A percentile compares a stretch with the other conserved stretches of the same genome.
phyloP scores from a whole-genome alignment of 2,797 vertebrate genomes.

The Scolopax bukidnonensis region DNA sequence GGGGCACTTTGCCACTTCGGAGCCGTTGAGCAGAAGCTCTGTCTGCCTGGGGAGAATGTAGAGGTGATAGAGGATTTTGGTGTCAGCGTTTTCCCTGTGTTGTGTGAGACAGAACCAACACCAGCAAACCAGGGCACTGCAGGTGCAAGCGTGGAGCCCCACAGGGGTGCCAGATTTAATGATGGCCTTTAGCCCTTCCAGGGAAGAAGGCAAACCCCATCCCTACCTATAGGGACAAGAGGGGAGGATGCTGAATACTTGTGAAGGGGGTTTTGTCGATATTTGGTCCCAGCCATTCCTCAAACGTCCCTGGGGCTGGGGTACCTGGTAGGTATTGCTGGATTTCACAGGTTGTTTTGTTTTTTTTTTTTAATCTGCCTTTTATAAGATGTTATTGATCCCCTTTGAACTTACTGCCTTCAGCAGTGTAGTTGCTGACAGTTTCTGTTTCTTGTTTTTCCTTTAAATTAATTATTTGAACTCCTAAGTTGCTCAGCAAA shows the following conservation, averaged over 20 bases:
- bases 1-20: background rate
- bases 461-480: constrained; percentile 8
- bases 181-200: background rate
- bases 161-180: background rate
- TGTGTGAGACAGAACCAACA: accelerated
- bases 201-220: background rate
- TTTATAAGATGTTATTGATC: background rate
- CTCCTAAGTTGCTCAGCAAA: background rate
- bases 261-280: background rate
- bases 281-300: background rate
- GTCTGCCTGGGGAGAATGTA: background rate
- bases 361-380: background rate
- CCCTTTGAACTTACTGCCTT: background rate
- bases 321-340: background rate
- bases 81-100: background rate
- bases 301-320: background rate
- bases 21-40: background rate
- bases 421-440: background rate
- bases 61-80: background rate
- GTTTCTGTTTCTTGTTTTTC: background rate
- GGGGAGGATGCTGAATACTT: background rate
- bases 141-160: background rate
- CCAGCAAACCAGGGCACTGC: no score
- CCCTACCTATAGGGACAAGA: background rate
- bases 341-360: background rate